These are phyloP conservation scores for Malurus melanocephalus DNA, from an alignment of 2,113 vertebrate species.

Conservation along the genomic window DNA sequence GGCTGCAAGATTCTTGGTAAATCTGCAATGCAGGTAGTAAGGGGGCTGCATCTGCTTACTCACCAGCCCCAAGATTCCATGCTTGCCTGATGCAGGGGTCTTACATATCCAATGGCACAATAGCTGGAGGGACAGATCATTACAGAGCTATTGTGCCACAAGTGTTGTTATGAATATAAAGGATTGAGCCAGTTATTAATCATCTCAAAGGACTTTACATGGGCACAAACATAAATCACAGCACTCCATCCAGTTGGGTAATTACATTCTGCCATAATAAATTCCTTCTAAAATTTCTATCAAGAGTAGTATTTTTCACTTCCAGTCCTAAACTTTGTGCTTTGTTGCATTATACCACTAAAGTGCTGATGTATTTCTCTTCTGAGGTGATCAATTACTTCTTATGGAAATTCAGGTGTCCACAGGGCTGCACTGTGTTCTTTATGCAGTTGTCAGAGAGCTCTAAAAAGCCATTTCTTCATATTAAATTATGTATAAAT, in stretches of 20 bases:
- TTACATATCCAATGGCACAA: not conserved
- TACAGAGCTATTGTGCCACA: conserved; percentile 2
- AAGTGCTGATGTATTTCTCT: conserved; percentile 7
- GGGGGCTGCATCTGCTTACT: not conserved
- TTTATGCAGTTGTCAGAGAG: not conserved
- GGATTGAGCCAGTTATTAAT: conserved; percentile 37
- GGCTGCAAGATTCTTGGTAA: not conserved
- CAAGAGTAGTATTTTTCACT: conserved; percentile 28
- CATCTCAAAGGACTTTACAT: not conserved
- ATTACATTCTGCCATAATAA: conserved; percentile 37
- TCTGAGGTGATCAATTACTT: not conserved
- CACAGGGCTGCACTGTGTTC: not conserved
- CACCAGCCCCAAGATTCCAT: not conserved
- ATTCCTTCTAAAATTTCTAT: conserved; percentile 31
- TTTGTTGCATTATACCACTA: not conserved
- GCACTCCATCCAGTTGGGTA: not conserved
- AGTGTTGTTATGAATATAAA: conserved; percentile 40
- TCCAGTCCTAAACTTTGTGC: not conserved
- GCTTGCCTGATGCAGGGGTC: not conserved
- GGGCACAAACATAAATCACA: not conserved
- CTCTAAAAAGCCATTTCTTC: not conserved
- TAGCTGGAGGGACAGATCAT: not conserved
- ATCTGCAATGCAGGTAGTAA: not conserved
- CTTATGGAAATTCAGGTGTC: not conserved
- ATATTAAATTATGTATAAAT: conserved; percentile 29